Evolutionary conservation across 2,888 invertebrate species (phyloP).

Genomic region (Ectobius pallidus): DNA sequence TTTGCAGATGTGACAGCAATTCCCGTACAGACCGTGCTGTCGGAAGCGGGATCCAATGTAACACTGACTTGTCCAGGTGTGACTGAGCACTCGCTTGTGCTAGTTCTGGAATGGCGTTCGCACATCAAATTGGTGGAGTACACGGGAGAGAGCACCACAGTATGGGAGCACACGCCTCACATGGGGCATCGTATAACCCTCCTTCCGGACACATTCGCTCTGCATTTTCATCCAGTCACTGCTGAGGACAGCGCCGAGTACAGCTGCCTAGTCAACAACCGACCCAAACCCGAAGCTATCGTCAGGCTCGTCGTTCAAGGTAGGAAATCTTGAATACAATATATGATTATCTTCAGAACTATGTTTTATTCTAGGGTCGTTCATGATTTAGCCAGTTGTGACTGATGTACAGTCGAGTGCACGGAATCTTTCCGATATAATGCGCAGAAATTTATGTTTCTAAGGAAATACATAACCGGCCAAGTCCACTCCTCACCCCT

Average conservation of each 20-base stretch:
- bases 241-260: conserved; percentile 71
- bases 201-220: conserved; percentile 64
- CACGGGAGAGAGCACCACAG: conserved; percentile 59
- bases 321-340: no score
- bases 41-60: conserved; percentile 69
- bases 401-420: no score
- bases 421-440: no score
- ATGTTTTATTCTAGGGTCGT: no score
- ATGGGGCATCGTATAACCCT: conserved; percentile 61
- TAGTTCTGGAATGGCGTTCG: conserved; percentile 67
- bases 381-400: no score
- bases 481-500: no score
- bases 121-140: conserved; percentile 60
- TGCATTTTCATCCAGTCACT: conserved; percentile 66
- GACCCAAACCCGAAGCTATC: conserved; percentile 69
- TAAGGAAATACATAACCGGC: no score
- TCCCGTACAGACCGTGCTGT: conserved; percentile 63
- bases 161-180: conserved; percentile 54
- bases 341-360: no score
- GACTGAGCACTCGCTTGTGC: conserved; percentile 68
- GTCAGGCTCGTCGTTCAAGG: conserved; percentile 71
- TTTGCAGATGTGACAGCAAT: conserved; percentile 68
- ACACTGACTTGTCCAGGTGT: conserved; percentile 71
- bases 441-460: no score
- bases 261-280: conserved; percentile 70